A percentile compares a stretch with the other conserved stretches of the same genome.
Conservation (phyloP, 2,113 vertebrate genomes). For the Neopipo cinnamomea region DNA sequence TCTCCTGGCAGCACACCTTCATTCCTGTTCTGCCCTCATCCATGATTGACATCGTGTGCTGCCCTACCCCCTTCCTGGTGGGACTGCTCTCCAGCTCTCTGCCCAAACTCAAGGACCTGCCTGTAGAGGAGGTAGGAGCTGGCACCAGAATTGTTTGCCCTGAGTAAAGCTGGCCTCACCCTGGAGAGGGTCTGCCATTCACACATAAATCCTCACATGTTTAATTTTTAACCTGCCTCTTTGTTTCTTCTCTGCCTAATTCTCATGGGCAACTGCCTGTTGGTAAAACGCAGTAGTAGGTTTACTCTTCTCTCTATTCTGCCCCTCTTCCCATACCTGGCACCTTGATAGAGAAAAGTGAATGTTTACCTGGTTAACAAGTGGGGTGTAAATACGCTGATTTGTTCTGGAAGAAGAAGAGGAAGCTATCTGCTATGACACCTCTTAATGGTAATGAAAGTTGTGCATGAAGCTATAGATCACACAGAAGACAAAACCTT, state of each 20-base stretch:
- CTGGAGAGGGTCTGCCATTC: neutral
- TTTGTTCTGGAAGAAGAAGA: neutral
- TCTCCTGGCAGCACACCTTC: constrained; percentile 99
- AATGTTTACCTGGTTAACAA: neutral
- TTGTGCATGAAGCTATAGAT: neutral
- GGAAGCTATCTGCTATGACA: neutral
- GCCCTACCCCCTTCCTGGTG: constrained; percentile 96
- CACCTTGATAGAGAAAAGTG: neutral
- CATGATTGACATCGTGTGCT: constrained; percentile 98
- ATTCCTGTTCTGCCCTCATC: constrained; percentile 96
- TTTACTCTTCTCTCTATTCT: neutral
- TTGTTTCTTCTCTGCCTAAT: neutral
- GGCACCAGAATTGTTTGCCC: neutral
- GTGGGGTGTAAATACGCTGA: neutral
- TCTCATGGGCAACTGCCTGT: neutral
- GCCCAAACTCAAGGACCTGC: constrained; percentile 95
- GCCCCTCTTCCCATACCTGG: neutral
- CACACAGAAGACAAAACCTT: neutral
- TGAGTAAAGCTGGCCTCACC: neutral
- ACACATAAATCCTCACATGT: neutral
- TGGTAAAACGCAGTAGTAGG: neutral
- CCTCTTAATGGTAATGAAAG: neutral
- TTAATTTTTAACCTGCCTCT: neutral
- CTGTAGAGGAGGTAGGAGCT: constrained; percentile 91
- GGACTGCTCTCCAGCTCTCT: constrained; percentile 95